Base-by-base conservation (phyloP, 2,797 vertebrate species). In the Acanthurus tractus region DNA sequence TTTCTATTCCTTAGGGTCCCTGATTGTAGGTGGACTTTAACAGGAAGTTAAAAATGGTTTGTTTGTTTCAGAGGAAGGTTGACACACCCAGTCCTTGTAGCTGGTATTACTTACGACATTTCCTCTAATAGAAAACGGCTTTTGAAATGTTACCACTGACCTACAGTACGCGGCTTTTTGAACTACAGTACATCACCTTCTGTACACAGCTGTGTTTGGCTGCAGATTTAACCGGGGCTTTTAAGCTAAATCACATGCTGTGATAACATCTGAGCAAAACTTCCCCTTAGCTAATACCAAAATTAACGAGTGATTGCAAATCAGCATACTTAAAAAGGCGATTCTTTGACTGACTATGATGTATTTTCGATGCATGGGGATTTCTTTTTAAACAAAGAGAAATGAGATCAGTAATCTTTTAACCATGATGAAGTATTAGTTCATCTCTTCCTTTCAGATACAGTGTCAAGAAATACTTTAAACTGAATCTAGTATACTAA, bases 1-100 rank as follows among this genome's bases (percentile, higher is more conserved):
- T 85, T 84, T 92, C 70, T 89, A 78, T 85, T 89, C 92, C 90
- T 91, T 70, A 64, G 85, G 88, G 87, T 82, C 61, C 29, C 90
- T 94, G 87, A 92, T 89, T 93, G 91, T 92, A 91, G 94, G 94
- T 94, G 91, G 93, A 92, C 92, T 90, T 89, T 82, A 79, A 88
- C 93, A 95, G 95, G 95, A 96, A 95, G 95, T 95, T 93, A 93
- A 95, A 95, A 96, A 96, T 94, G 94, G 94, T 94, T 95, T 96
- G 95, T 96, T 95, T 96, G 94, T 96, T 95, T 94, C 94, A 95
- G 89, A 95, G 95, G 95, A 96, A 95, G 94, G 92, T 85, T 89
- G 94, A 94, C 95, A 95, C 95, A 95, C 95, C 95, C 95, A 94
- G 92, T 87, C 93, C 93, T 95, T 95, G 93, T 94, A 95, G 93